Evolutionary conservation across 2,888 invertebrate genomes (phyloP), one percentile per base, ranked within the genome.

Genomic region (Fissipunctia ypsillon): DNA sequence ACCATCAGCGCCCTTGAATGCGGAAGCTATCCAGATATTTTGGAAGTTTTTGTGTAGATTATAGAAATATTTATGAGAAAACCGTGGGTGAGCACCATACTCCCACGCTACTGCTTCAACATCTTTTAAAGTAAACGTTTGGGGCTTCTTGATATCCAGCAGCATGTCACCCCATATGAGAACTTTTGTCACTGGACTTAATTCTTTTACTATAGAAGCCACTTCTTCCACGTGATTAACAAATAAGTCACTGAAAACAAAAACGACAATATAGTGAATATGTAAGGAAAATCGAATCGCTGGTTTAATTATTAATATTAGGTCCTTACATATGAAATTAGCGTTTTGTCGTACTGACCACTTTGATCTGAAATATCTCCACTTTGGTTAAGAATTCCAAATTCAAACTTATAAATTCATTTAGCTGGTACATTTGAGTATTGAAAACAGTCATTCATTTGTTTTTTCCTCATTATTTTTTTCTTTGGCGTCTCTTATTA

Each of bases 101-200:
- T 97, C 97, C 98, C 98, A 98, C n/a, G 97, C 97, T 0, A 98
- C 97, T 0, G 97, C 97, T 87, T 97, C 97, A 0, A 97, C 92
- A 71, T 97, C 89, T 65, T 92, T 82, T 16, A 93, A 92, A 7
- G 92, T 90, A 69, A 91, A 87, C 84, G 97, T 95, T 71, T 96
- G 93, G 10, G 91, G 88, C 1, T 94, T 94, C 48, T 97, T 96
- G 14, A 95, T 92, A 35, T 98, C 0, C 0, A 6, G 95, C 69
- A 98, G 96, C 96, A 98, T 98, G 88, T 99, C 98, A 87, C 98
- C 98, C 98, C 98, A 98, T 90, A 98, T 97, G 22, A 98, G 95
- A 9, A 97, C 93, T 5, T 94, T 97, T 0, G 97, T 91, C 1
- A 93, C 84, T 0, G 97, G 96, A 87, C 96, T 96, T 4, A 94